Evolutionary conservation across 2,888 invertebrate species (phyloP).

Genomic region (Mactromeris polynyma): DNA sequence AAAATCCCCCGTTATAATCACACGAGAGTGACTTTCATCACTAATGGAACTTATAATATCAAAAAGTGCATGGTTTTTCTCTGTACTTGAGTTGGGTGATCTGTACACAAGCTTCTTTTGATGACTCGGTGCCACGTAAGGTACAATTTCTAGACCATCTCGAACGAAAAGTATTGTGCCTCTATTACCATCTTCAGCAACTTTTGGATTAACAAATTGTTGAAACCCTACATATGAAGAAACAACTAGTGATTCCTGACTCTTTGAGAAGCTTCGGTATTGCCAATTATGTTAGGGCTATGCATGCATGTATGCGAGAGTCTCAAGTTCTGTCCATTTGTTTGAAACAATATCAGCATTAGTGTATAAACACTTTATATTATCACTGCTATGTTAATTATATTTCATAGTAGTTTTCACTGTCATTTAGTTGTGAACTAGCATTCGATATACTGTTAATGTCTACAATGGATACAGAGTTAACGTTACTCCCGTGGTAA

Average conservation of each 20-base stretch:
- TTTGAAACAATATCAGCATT: neutral
- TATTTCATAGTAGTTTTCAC: no score
- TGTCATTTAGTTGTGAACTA: no score
- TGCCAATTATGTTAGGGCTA: neutral
- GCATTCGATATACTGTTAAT: no score
- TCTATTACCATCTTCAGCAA: neutral
- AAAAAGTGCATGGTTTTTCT: neutral
- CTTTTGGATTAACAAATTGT: neutral
- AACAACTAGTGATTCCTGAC: neutral
- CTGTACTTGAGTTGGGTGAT: slow-evolving; percentile 1
- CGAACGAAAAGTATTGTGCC: neutral
- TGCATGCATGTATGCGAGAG: neutral
- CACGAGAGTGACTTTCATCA: neutral
- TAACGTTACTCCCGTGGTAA: no score
- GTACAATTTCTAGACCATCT: neutral
- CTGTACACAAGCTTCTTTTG: slow-evolving; percentile 8
- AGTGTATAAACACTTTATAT: neutral
- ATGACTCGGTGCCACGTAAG: neutral
- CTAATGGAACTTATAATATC: slow-evolving; percentile 7
- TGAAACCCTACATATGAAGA: neutral
- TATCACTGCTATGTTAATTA: no score
- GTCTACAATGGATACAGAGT: no score
- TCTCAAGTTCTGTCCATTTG: neutral
- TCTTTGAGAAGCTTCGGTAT: neutral
- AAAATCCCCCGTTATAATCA: slow-evolving; percentile 18